phyloP scores from a whole-genome alignment of 2,888 invertebrate species.

The Sceliomorpha sp. region DNA sequence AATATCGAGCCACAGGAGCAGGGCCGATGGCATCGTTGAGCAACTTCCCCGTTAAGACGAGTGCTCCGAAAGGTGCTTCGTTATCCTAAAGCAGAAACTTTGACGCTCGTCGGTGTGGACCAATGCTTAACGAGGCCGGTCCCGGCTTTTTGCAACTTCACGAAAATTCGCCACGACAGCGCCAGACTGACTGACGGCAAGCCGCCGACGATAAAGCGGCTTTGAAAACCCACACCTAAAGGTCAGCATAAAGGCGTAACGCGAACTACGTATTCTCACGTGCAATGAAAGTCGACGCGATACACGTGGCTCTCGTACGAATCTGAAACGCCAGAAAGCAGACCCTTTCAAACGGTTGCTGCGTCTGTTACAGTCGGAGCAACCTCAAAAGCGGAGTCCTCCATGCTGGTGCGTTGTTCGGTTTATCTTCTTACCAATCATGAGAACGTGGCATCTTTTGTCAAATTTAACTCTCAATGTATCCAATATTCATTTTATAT shows the following conservation, averaged over 20 bases:
- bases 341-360: constrained; percentile 22
- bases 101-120: constrained; percentile 42
- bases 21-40: constrained; percentile 2
- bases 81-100: constrained; percentile 36
- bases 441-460: too few relatives aligned
- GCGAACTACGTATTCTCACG: constrained; percentile 22
- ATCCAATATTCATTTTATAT: too few relatives aligned
- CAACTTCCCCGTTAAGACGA: constrained; percentile 35
- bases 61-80: constrained; percentile 28
- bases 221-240: constrained; percentile 34
- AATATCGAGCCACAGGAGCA: constrained; percentile 14
- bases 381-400: too few relatives aligned
- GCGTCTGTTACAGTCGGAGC: constrained; percentile 2
- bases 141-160: constrained; percentile 33
- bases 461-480: too few relatives aligned
- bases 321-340: constrained; percentile 8
- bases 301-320: constrained; percentile 12
- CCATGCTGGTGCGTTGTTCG: too few relatives aligned
- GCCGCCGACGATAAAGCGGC: constrained; percentile 30
- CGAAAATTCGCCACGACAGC: constrained; percentile 23
- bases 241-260: constrained; percentile 27
- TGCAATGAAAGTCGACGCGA: constrained; percentile 31
- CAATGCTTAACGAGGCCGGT: constrained; percentile 38
- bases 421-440: too few relatives aligned
- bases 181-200: constrained; percentile 17